Evolutionary conservation across 2,888 invertebrate genomes (phyloP), one percentile per base, ranked within the genome.

Genomic region (Leptinotarsa tumamoca): DNA sequence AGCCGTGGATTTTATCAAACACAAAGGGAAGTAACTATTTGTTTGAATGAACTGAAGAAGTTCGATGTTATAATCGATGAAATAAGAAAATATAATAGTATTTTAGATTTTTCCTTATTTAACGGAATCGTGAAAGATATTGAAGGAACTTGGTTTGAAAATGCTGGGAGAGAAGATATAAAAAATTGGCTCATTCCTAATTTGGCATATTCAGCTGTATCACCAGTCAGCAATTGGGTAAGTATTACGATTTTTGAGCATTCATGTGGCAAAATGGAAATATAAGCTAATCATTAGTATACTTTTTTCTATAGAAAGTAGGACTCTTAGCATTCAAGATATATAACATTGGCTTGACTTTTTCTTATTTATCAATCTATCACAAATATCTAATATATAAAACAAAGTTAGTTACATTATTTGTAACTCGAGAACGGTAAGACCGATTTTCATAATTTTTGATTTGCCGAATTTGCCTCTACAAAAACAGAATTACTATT

Each of bases 1-100:
- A 66, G 69, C 56, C 17, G 50, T 27, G 74, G 79, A 1, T 76
- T 81, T 73, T 21, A 66, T 43, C 73, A 76, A 63, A 71, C 73
- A 63, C 50, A 70, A 52, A 21, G 51, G 1, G 73, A 79, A 73
- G 75, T 82, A 54, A 76, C 72, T 58, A 33, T 71, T 17, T 69
- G 71, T 49, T 58, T 80, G 69, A 23, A 52, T 21, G 54, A 54
- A 52, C 23, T 68, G 68, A 33, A 27, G 27, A 33, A 10, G 3
- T 15, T 51, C 27, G 68, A 68, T 51, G 23, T 21, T 0, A 27
- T 7, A n/a, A 54, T 68, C 33, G 21, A 68, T n/a, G 27, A 27
- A 52, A 51, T 68, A 2, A 15, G 2, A 23, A 49, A 68, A 17
- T 68, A 54, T 51, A 52, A 27, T 17, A 21, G 54, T 23, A 4